Evolutionary conservation across 2,113 vertebrate species (phyloP).

Genomic region (Trichechus manatus): DNA sequence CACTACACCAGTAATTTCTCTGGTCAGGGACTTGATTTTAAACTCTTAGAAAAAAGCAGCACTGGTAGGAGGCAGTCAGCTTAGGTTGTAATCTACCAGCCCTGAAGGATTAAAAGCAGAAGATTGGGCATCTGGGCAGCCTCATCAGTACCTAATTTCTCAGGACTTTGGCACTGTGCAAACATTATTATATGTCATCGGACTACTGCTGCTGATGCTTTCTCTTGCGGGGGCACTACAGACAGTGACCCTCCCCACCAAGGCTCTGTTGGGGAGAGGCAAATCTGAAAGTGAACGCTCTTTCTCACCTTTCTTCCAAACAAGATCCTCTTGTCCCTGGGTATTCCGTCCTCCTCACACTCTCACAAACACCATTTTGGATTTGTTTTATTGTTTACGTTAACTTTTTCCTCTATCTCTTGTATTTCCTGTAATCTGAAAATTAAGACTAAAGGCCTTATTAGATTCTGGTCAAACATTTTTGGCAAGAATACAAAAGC

Average conservation of each 20-base stretch:
- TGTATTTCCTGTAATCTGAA: neutral
- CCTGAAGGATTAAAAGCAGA: neutral
- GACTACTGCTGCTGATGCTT: neutral
- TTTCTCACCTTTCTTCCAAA: neutral
- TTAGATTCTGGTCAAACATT: neutral
- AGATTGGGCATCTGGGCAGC: neutral
- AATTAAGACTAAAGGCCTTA: neutral
- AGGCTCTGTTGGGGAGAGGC: no score
- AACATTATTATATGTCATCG: neutral
- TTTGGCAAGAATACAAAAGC: neutral
- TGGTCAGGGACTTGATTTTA: neutral
- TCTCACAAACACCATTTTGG: neutral
- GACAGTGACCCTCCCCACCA: neutral
- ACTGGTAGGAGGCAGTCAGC: neutral
- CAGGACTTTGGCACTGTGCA: neutral
- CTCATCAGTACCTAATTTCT: neutral
- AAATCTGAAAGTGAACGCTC: neutral
- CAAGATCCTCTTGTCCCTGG: neutral
- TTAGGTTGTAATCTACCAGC: neutral
- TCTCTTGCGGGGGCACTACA: neutral
- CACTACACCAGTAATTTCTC: neutral
- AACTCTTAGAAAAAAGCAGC: neutral
- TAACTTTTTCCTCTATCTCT: neutral
- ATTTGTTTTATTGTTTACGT: neutral
- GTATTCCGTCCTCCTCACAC: neutral